Percentiles rank a stretch among this genome's conserved stretches.
phyloP scores from a whole-genome alignment of 2,113 vertebrate genomes.

The Macquaria australasica region DNA sequence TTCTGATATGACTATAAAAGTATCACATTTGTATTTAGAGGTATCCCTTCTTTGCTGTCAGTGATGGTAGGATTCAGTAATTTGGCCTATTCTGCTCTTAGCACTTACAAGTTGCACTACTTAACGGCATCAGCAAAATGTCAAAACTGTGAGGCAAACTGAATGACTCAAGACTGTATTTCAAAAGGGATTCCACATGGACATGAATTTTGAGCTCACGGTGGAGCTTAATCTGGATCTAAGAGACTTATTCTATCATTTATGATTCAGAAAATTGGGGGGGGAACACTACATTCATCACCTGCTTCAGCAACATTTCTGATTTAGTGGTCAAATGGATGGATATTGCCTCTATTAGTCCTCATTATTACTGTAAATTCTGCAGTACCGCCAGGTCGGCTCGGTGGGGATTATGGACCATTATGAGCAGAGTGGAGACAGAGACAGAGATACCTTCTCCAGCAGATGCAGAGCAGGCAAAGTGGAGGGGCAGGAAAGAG shows the following conservation, averaged over 20 bases:
- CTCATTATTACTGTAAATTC: slow-evolving; percentile 75
- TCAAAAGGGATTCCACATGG: slow-evolving; percentile 51
- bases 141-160: slow-evolving; percentile 43
- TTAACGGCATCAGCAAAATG: slow-evolving; percentile 43
- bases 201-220: slow-evolving; percentile 54
- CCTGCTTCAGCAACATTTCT: slow-evolving; percentile 67
- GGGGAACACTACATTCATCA: slow-evolving; percentile 63
- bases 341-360: slow-evolving; percentile 73
- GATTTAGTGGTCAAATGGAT: slow-evolving; percentile 77
- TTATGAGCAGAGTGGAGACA: slow-evolving; percentile 68
- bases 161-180: slow-evolving; percentile 36
- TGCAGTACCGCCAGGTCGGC: slow-evolving; percentile 56
- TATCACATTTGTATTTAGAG: slow-evolving; percentile 18
- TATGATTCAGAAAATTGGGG: slow-evolving; percentile 68
- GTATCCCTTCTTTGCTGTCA: not conserved
- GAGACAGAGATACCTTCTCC: slow-evolving; percentile 62
- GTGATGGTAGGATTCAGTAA: not conserved
- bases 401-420: slow-evolving; percentile 67
- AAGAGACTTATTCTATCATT: slow-evolving; percentile 67
- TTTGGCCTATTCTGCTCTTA: slow-evolving; percentile 15
- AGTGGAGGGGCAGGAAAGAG: slow-evolving; percentile 61
- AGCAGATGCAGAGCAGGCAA: slow-evolving; percentile 55
- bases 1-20: slow-evolving; percentile 15
- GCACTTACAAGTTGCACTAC: not conserved
- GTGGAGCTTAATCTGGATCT: slow-evolving; percentile 61